Evolutionary conservation across 2,888 invertebrate species (phyloP).

Genomic region (Tridacna gigas): DNA sequence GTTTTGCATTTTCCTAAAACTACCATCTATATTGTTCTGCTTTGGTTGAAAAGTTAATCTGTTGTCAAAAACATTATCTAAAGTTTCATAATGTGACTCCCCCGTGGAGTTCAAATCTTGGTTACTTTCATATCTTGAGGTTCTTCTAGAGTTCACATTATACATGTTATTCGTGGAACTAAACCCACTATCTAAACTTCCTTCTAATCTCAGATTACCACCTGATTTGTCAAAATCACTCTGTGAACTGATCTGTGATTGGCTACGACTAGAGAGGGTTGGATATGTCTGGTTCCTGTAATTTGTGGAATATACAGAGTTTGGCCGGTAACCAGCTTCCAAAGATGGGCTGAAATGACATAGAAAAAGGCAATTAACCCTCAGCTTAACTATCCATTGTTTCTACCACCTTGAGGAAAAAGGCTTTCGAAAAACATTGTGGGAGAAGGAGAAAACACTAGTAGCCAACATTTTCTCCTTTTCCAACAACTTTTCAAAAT

Average conservation of each 20-base stretch:
- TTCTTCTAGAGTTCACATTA: slow-evolving; percentile 84
- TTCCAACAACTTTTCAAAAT: neutral
- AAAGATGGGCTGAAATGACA: slow-evolving; percentile 51
- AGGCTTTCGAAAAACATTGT: neutral
- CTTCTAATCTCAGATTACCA: slow-evolving; percentile 57
- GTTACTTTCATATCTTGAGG: slow-evolving; percentile 82
- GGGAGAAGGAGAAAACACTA: neutral
- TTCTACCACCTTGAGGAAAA: neutral
- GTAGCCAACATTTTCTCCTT: neutral
- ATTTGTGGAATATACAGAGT: slow-evolving; percentile 53
- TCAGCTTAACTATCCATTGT: neutral
- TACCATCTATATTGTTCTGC: slow-evolving; percentile 81
- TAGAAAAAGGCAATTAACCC: neutral
- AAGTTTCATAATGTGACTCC: slow-evolving; percentile 60
- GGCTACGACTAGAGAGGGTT: slow-evolving; percentile 69
- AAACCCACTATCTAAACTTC: slow-evolving; percentile 76
- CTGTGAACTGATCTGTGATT: slow-evolving; percentile 70
- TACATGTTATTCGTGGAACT: slow-evolving; percentile 83
- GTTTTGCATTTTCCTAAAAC: slow-evolving; percentile 68
- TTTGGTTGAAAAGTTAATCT: slow-evolving; percentile 59
- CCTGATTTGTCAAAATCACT: slow-evolving; percentile 79
- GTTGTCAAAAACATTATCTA: slow-evolving; percentile 67
- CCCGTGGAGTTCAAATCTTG: slow-evolving; percentile 79
- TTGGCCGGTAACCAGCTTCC: slow-evolving; percentile 52
- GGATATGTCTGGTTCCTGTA: slow-evolving; percentile 84